Evolutionary conservation across 92 coral and sea anemone species (phyloP).

Genomic region (Bergia puertoricense): DNA sequence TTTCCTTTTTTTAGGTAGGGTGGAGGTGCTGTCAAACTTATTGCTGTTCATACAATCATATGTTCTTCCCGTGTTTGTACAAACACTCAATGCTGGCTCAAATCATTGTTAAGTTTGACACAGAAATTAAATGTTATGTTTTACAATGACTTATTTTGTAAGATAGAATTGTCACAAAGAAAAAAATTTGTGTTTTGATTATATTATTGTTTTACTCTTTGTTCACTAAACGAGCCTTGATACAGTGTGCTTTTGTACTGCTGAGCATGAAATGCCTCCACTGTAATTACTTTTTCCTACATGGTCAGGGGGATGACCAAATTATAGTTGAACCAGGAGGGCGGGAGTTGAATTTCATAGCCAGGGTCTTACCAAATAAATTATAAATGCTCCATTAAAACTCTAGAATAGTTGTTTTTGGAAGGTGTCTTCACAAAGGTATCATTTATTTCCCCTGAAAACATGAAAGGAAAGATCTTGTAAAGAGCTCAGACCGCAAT

Average conservation of each 20-base stretch:
- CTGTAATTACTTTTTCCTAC: no score
- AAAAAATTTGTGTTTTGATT: no score
- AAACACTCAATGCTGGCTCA: not conserved
- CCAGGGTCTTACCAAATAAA: not conserved
- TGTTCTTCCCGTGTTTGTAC: not conserved
- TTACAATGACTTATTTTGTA: not conserved
- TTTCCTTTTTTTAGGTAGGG: not conserved
- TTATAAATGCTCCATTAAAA: not conserved
- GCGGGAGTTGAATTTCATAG: no score
- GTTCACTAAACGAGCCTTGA: no score
- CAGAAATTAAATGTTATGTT: not conserved
- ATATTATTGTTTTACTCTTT: no score
- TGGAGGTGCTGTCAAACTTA: not conserved
- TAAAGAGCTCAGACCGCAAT: not conserved
- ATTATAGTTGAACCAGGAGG: not conserved
- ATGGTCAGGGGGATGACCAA: not conserved
- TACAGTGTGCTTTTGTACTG: not conserved
- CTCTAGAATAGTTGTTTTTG: not conserved
- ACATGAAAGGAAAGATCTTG: not conserved
- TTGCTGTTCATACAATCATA: no score
- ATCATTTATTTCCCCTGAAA: not conserved
- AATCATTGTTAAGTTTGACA: not conserved
- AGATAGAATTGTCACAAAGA: not conserved
- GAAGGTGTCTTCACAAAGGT: not conserved
- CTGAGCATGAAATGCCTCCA: no score